Base-by-base conservation (phyloP, 2,797 vertebrate genomes). In the Lates japonicus region DNA sequence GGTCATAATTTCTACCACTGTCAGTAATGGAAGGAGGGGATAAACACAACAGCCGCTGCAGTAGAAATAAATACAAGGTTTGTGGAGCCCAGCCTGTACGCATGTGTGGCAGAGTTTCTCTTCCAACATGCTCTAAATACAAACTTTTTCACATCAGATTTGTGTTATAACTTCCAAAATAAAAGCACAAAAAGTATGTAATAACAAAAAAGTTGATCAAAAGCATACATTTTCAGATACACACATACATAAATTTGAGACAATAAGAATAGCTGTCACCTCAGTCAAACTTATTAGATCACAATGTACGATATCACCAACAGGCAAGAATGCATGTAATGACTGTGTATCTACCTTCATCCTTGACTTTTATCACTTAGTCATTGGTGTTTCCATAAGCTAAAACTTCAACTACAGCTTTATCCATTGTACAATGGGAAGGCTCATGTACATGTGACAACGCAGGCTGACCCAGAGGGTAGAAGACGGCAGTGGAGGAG, bases 1-100 rank as follows among this genome's bases (percentile, higher is more conserved):
- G 91, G 86, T 90, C 91, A 92, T 93, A 93, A 94, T 94, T 95
- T 92, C 81, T 89, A 85, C 80, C 58, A 68, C 79, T 86, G 88
- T 94, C 92, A 94, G 90, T 93, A 88, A 93, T 94, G 93, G 84
- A 75, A 35, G 79, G 70, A 63, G 63, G 58, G 82, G 63, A 88
- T 86, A 87, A 92, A 84, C 81, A 89, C 89, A 90, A 76, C 78
- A 85, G 57, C 31, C 1, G n/a, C 87, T 65, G 80, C 25, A 49
- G 59, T 73, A 65, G 37, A 85, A 81, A 72, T 78, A 78, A 85
- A 89, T 42, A 65, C 31, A 42, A 62, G 58, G 51, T 81, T 76
- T 71, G 64, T 54, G n/a, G 25, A 54, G 41, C 25, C 14, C 33
- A 19, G 67, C 42, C 76, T 76, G 33, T 0, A 4, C 6, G 13